Evolutionary conservation across 2,797 vertebrate genomes (phyloP), one percentile per base, ranked within the genome.

Genomic region (Dermochelys coriacea): DNA sequence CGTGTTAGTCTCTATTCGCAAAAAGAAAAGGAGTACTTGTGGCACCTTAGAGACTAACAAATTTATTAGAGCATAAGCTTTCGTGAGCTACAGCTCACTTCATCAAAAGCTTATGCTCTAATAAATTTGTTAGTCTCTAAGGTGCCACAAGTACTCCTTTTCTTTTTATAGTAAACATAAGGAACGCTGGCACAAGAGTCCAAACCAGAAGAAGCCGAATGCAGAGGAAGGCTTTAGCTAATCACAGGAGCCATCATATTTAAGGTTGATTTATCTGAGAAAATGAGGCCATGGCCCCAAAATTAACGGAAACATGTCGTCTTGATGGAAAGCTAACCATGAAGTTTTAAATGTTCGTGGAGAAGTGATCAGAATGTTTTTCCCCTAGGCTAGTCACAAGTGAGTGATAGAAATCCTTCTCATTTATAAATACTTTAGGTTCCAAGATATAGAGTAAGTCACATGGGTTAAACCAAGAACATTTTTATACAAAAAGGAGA

Each of bases 241-340:
- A 81, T 41, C 34, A 51, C 55, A 90, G 49, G 14, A 85, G 52
- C 12, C 9, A 23, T 78, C 57, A 74, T 2, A 4, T 64, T 47
- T 12, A 59, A 12, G 45, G 27, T 10, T 47, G 8, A 27, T 4
- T 86, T 16, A 75, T 77, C 14, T 80, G 81, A 79, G 64, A 80
- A 41, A 77, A 1, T 57, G 27, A 75, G 37, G 75, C 23, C 27
- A 90, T 55, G 64, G 74, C 21, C 41, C 23, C 23, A 12, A 45
- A 74, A 45, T 18, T 83, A 8, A 31, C 78, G 41, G 64, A 31
- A 10, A 0, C 29, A 29, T 14, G 80, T 82, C 82, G 91, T 94
- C 93, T 47, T 71, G 91, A 37, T 19, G 87, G 15, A 79, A 8
- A 31, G 16, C 52, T 91, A 84, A 95, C 95, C 93, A 83, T 4